Evolutionary conservation across 2,888 invertebrate species (phyloP).

Genomic region (Tetranychus truncatus): DNA sequence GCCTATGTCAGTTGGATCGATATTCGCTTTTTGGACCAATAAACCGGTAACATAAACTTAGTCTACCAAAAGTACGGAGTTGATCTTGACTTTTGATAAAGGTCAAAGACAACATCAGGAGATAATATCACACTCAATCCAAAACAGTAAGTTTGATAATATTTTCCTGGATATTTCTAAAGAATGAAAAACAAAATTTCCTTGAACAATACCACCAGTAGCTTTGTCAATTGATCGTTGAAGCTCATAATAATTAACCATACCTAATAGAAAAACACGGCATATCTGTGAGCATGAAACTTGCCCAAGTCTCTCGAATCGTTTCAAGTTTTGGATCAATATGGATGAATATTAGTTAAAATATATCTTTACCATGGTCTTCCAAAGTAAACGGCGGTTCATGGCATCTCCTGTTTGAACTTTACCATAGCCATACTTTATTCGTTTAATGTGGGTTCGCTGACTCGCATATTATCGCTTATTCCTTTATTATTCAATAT

Average conservation of each 20-base stretch:
- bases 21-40: slow-evolving; percentile 25
- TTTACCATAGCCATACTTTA: too few relatives aligned
- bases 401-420: too few relatives aligned
- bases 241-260: slow-evolving; percentile 18
- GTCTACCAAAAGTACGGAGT: slow-evolving; percentile 37
- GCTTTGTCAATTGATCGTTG: slow-evolving; percentile 21
- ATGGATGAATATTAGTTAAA: slow-evolving; percentile 26
- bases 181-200: slow-evolving; percentile 28
- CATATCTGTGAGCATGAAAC: slow-evolving; percentile 20
- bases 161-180: slow-evolving; percentile 33
- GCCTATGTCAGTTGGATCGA: slow-evolving; percentile 26
- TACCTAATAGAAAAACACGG: slow-evolving; percentile 28
- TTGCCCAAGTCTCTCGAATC: slow-evolving; percentile 25
- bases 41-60: slow-evolving; percentile 36
- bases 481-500: too few relatives aligned
- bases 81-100: slow-evolving; percentile 26
- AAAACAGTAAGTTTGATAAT: slow-evolving; percentile 36
- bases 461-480: too few relatives aligned
- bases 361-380: slow-evolving; percentile 3
- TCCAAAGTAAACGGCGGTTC: background rate
- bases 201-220: slow-evolving; percentile 27
- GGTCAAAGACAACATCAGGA: slow-evolving; percentile 28
- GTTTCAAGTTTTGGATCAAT: slow-evolving; percentile 25
- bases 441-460: too few relatives aligned
- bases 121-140: slow-evolving; percentile 35